Evolutionary conservation across 1,140 invertebrate genomes (phyloP), one percentile per base, ranked within the genome.

Genomic region (Acromyrmex echinatior): DNA sequence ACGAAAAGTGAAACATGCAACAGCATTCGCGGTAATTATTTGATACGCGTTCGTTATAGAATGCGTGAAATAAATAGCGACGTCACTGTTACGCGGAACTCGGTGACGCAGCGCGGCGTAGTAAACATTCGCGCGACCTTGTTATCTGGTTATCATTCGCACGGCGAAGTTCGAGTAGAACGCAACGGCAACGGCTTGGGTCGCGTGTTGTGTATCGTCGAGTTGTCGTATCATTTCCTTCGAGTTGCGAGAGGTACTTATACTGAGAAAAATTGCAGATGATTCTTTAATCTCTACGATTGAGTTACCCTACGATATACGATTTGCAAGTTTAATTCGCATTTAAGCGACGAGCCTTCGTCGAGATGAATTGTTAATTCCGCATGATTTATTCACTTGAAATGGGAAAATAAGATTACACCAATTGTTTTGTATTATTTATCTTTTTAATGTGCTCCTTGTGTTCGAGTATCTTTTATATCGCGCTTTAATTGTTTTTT

Each of bases 121-220:
- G 4, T 56, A 6, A 16, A 56, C 53, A 5, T 56, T n/a, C 51
- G 51, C 53, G 25, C 60, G 60, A 28, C 12, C 25, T 16, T 63
- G 62, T 63, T 63, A 31, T 63, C 25, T 16, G 31, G 62, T 63
- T 63, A 31, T 63, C 62, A 63, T 31, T 63, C 62, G 25, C 62
- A 18, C 53, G 53, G 53, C 53, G 53, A 53, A 14, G 18, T n/a
- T 56, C 53, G 18, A 56, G 4, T 56, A 6, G 51, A 3, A 53
- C 16, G 51, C 16, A n/a, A 7, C 12, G 7, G 6, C 35, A 49
- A 14, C 56, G 9, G 9, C 10, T 45, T n/a, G 21, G 0, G 10
- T 25, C 58, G 12, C 58, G 28, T 18, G 53, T 21, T 21, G 25
- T 25, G 25, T 1, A 12, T 25, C 7, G 12, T 25, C 60, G 25